Evolutionary conservation across 2,113 vertebrate species (phyloP), one percentile per base, ranked within the genome.

Genomic region (Anoura caudifer): DNA sequence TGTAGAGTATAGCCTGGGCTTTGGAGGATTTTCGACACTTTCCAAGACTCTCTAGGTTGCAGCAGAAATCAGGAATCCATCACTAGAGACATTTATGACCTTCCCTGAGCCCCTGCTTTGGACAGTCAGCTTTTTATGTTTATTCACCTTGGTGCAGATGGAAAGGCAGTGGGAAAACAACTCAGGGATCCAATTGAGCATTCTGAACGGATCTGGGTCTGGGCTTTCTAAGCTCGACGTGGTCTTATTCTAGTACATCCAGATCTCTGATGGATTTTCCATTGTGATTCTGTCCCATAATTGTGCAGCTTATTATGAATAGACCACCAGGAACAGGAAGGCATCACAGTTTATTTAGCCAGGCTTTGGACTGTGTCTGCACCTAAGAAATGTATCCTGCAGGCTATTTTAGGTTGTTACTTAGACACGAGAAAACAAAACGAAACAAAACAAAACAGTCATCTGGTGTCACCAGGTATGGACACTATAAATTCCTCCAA

Each of bases 191-290:
- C 19, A 41, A 16, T 13, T 70, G 69, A 72, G 50, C 2, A 47
- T 76, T 81, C 59, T 65, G 73, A 45, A 61, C 7, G 14, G 77
- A 70, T 54, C 81, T 50, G 7, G n/a, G 43, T 36, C 83, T 76
- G 45, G 47, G 11, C 16, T 73, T n/a, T 16, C 65, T 72, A 73
- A 69, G 81, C 61, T 41, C 50, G 52, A 31, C 19, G n/a, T 90
- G 93, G 72, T 91, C n/a, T 82, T 41, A 59, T 93, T 97, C 85
- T 95, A 95, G 95, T 96, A 97, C 65, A 96, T 45, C 93, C 95
- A 52, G 17, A 91, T 95, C 67, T 87, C 95, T 19, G 41, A 76
- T 47, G 85, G 92, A 52, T 87, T 96, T 96, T 95, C 72, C 93
- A 94, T 91, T 92, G 90, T 24, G 7, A 86, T 94, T 90, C 90